Conservation (phyloP, 2,797 vertebrate genomes). For the Telmatherina bonti region DNA sequence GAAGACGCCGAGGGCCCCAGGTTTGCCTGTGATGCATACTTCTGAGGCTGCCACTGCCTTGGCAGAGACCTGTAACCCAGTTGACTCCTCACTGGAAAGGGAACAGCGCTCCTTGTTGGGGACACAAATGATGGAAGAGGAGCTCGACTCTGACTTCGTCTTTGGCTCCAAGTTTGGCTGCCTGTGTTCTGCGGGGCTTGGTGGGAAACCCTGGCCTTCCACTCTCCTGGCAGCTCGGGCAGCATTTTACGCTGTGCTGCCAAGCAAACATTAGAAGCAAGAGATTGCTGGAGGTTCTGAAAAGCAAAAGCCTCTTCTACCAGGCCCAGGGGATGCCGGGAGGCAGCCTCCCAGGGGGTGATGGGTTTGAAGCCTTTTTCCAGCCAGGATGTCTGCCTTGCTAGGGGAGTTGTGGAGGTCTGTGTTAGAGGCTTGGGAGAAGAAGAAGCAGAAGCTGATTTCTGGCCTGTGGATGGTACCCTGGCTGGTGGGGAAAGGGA, state of each 20-base stretch:
- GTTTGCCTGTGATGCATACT: slow-evolving; percentile 80
- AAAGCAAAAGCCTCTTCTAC: slow-evolving; percentile 91
- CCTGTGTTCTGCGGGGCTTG: slow-evolving; percentile 60
- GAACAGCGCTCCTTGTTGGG: slow-evolving; percentile 67
- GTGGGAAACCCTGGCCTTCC: slow-evolving; percentile 85
- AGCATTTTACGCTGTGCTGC: slow-evolving; percentile 91
- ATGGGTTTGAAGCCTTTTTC: slow-evolving; percentile 82
- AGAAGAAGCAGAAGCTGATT: slow-evolving; percentile 74
- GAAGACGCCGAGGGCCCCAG: slow-evolving; percentile 73
- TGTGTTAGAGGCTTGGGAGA: slow-evolving; percentile 78
- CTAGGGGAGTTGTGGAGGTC: slow-evolving; percentile 61
- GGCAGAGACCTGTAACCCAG: slow-evolving; percentile 78
- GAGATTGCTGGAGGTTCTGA: slow-evolving; percentile 87
- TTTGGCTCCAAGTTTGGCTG: slow-evolving; percentile 67
- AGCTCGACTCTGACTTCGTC: slow-evolving; percentile 42
- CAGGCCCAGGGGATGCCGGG: slow-evolving; percentile 89
- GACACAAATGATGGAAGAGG: slow-evolving; percentile 60
- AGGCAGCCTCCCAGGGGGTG: slow-evolving; percentile 94
- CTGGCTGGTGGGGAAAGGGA: slow-evolving; percentile 88
- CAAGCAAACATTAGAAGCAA: slow-evolving; percentile 86
- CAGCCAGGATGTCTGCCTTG: slow-evolving; percentile 67
- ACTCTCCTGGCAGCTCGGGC: slow-evolving; percentile 85
- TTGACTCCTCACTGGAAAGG: slow-evolving; percentile 60
- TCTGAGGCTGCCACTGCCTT: slow-evolving; percentile 83
- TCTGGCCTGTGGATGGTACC: slow-evolving; percentile 67